Conservation (phyloP, 2,888 invertebrate species). For the Rhagonycha fulva region DNA sequence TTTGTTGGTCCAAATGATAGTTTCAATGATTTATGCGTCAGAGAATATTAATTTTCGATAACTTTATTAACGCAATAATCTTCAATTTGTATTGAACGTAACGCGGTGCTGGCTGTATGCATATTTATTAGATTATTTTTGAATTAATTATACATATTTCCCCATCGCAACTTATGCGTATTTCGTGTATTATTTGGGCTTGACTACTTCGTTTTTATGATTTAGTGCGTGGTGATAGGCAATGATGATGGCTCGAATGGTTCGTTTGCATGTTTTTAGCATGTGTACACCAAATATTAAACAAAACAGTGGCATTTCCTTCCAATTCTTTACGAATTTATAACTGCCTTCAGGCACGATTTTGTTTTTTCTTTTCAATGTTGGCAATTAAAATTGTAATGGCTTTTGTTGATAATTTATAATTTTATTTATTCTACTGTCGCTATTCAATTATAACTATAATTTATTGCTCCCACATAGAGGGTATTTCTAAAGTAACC, state of each 20-base stretch:
- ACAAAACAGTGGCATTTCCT: slow-evolving; percentile 31
- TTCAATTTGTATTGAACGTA: slow-evolving; percentile 21
- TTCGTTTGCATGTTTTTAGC: slow-evolving; percentile 32
- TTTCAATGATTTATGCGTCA: slow-evolving; percentile 14
- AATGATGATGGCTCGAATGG: slow-evolving; percentile 33
- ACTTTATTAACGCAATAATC: slow-evolving; percentile 24
- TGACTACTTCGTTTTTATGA: slow-evolving; percentile 29
- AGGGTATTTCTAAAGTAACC: not conserved
- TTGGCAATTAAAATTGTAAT: slow-evolving; percentile 26
- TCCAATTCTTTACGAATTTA: slow-evolving; percentile 28
- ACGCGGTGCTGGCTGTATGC: slow-evolving; percentile 12
- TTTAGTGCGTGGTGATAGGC: slow-evolving; percentile 38
- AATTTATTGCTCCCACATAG: not conserved
- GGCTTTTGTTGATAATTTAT: slow-evolving; percentile 12
- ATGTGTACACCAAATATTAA: slow-evolving; percentile 36
- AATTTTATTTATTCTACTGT: not conserved
- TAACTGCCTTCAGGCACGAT: slow-evolving; percentile 30
- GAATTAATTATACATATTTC: slow-evolving; percentile 23
- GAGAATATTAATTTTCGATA: slow-evolving; percentile 25
- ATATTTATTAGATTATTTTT: slow-evolving; percentile 30
- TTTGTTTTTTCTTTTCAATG: slow-evolving; percentile 26
- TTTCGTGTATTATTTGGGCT: slow-evolving; percentile 26
- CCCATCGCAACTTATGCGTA: slow-evolving; percentile 16
- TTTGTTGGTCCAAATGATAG: slow-evolving; percentile 5
- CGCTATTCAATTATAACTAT: not conserved